Percentiles rank a stretch among this genome's conserved stretches.
Conservation (phyloP, 2,888 invertebrate species). For the Orthonychiurus folsomi region DNA sequence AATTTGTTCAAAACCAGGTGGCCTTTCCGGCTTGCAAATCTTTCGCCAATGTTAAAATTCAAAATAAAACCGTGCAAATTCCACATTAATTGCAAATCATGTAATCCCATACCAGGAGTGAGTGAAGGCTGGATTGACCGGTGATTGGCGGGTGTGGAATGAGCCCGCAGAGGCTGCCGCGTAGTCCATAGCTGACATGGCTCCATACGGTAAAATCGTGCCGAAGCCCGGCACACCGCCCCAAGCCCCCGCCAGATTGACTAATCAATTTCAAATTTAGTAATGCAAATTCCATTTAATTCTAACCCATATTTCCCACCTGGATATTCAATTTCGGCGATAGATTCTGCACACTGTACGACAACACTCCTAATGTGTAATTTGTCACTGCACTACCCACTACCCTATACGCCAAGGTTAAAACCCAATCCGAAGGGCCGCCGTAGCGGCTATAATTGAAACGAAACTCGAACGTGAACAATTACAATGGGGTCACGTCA, state of each 20-base stretch:
- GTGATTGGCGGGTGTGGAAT: slow-evolving; percentile 49
- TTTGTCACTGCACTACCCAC: neutral
- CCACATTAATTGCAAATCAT: no score
- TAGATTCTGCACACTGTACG: neutral
- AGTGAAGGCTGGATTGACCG: slow-evolving; percentile 62
- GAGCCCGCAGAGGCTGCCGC: slow-evolving; percentile 44
- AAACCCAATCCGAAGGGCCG: no score
- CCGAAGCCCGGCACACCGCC: slow-evolving; percentile 39
- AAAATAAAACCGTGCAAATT: no score
- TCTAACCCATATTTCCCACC: neutral
- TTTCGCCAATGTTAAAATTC: no score
- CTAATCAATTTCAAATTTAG: no score
- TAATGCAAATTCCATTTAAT: slow-evolving; percentile 3
- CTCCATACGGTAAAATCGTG: slow-evolving; percentile 43
- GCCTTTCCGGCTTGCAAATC: no score
- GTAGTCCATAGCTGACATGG: slow-evolving; percentile 63
- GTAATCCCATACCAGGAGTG: slow-evolving; percentile 96
- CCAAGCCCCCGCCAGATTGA: slow-evolving; percentile 40
- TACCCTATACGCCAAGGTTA: neutral
- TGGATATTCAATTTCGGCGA: slow-evolving; percentile 1
- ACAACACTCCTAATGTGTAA: no score
- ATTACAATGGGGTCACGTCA: neutral
- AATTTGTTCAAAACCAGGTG: no score
- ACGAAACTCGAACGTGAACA: neutral
- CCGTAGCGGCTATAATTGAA: neutral